Base-by-base conservation (phyloP, 53 echinoderm and acorn worm genomes). In the Zoroaster sp. region DNA sequence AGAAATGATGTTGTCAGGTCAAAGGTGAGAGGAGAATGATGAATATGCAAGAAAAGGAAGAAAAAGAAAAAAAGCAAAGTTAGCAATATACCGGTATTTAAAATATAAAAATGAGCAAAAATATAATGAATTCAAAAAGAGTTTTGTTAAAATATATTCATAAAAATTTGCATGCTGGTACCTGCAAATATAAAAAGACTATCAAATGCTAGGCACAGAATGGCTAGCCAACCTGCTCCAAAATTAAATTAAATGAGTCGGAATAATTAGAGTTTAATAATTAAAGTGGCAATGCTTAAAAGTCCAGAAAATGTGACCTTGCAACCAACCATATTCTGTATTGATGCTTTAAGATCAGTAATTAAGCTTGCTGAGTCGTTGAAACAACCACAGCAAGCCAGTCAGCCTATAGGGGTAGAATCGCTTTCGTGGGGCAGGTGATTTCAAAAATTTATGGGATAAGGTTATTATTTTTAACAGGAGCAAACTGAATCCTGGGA, bases 241-340 rank as follows among this genome's bases (percentile, higher is more conserved):
- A 78, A 35, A 17, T 4, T 11, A 78, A 52, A 59, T 81, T 39
- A 81, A 81, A 67, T 8, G 13, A 42, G 67, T 35, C 31, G 81
- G 67, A 81, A 67, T 81, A 81, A n/a, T n/a, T n/a, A n/a, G n/a
- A n/a, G n/a, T n/a, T n/a, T n/a, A n/a, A n/a, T n/a, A n/a, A 81
- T 81, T 79, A 79, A 63, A 63, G 25, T 39, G 28, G 63, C 36
- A 11, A 10, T 79, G 55, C 54, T 79, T 81, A 81, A 67, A 81
- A 55, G 67, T 41, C 66, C 28, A 40, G 81, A 20, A 28, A 17
- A 35, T 28, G 66, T 7, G 67, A 67, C 81, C 81, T 81, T 80
- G 80, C 21, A 25, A 20, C 43, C 32, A 46, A 25, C 75, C 17
- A 41, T 11, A 12, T 66, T 38, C 31, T 20, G 23, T 31, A 81